phyloP scores from a whole-genome alignment of 2,888 invertebrate species.

The Calliphora vomitoria region DNA sequence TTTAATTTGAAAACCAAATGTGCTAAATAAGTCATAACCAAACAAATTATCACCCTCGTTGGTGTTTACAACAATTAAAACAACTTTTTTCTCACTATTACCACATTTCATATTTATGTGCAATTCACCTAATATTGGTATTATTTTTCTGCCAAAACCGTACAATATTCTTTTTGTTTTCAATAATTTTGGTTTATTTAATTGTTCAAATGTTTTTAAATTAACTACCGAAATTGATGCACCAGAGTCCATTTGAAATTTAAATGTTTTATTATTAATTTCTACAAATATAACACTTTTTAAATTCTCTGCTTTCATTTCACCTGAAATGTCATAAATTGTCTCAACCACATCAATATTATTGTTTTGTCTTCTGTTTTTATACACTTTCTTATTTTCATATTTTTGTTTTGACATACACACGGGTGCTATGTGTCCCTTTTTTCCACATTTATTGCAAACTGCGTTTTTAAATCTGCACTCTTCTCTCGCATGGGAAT shows the following conservation, averaged over 20 bases:
- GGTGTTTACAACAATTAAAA: conserved; percentile 45
- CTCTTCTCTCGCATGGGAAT: conserved; percentile 37
- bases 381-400: neutral
- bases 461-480: conserved; percentile 66
- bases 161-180: conserved; percentile 51
- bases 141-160: conserved; percentile 61
- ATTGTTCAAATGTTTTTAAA: conserved; percentile 48
- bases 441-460: conserved; percentile 60
- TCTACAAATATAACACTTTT: conserved; percentile 34
- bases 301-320: conserved; percentile 29
- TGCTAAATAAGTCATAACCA: conserved; percentile 66
- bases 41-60: conserved; percentile 66
- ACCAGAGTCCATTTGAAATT: conserved; percentile 73
- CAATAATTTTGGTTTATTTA: no score
- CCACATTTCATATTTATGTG: conserved; percentile 62
- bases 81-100: conserved; percentile 31
- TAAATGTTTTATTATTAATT: conserved; percentile 32
- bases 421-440: conserved; percentile 30
- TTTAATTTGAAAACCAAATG: conserved; percentile 60
- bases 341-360: conserved; percentile 33
- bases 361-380: conserved; percentile 36
- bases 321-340: conserved; percentile 40
- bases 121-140: conserved; percentile 65
- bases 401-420: conserved; percentile 1
- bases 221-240: conserved; percentile 69